Percentiles rank a stretch among this genome's conserved stretches.
phyloP scores from a whole-genome alignment of 2,888 invertebrate species.

The Brachypalpus laphriformis region DNA sequence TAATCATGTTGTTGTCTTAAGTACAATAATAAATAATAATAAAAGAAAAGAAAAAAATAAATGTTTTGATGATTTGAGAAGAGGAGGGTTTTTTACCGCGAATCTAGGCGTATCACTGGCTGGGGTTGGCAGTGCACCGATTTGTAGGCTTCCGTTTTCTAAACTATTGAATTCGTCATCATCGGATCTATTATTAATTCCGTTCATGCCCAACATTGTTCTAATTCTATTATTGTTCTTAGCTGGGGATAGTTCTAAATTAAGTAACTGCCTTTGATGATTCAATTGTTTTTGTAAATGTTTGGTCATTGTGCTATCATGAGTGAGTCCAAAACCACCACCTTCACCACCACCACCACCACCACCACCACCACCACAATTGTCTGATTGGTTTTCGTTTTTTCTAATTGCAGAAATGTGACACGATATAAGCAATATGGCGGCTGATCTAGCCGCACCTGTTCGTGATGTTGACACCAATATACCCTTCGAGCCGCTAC shows the following conservation, averaged over 20 bases:
- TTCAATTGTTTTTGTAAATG: conserved; percentile 83
- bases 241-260: conserved; percentile 82
- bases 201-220: conserved; percentile 82
- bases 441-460: conserved; percentile 96
- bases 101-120: conserved; percentile 83
- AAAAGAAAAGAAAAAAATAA: conserved; percentile 21
- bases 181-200: conserved; percentile 79
- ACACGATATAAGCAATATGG: conserved; percentile 97
- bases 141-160: conserved; percentile 81
- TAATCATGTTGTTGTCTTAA: conserved; percentile 47
- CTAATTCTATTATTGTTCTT: conserved; percentile 82
- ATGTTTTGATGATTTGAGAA: conserved; percentile 70
- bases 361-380: too few species aligned
- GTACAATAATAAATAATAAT: conserved; percentile 40
- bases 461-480: conserved; percentile 92
- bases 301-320: conserved; percentile 82
- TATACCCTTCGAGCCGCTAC: conserved; percentile 86
- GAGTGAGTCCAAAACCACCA: conserved; percentile 79
- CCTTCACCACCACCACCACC: conserved; percentile 76
- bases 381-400: conserved; percentile 85
- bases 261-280: conserved; percentile 82
- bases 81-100: conserved; percentile 81
- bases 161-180: conserved; percentile 80
- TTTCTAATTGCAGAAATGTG: conserved; percentile 86
- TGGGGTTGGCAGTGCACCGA: conserved; percentile 83